Conservation (phyloP, 2,888 invertebrate genomes). For the Gymnocheta viridis region DNA sequence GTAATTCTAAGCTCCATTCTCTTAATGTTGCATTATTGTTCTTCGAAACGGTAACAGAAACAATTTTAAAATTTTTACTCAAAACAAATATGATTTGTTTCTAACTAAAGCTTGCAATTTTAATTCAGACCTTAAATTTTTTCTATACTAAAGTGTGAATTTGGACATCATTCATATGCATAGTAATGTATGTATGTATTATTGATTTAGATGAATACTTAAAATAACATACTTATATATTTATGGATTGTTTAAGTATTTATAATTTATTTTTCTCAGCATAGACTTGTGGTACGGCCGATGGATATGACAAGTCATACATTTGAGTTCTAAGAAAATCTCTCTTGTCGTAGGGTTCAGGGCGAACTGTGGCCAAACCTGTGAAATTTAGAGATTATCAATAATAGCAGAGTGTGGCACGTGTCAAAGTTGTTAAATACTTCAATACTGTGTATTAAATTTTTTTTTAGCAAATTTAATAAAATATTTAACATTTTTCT, state of each 20-base stretch:
- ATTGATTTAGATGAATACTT: background rate
- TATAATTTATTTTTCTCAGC: conserved; percentile 83
- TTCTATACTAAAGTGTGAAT: background rate
- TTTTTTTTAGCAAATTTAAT: no score
- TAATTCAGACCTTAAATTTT: background rate
- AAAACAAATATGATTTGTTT: background rate
- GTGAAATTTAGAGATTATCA: conserved; percentile 55
- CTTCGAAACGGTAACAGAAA: background rate
- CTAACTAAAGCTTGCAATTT: background rate
- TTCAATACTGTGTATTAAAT: no score
- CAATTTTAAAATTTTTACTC: background rate
- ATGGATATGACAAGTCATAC: conserved; percentile 88
- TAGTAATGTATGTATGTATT: background rate
- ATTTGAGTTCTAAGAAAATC: conserved; percentile 90
- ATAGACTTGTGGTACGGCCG: conserved; percentile 86
- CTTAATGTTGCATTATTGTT: background rate
- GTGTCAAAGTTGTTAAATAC: no score
- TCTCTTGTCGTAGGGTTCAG: conserved; percentile 88
- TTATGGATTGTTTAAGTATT: conserved; percentile 53
- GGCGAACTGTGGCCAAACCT: conserved; percentile 90
- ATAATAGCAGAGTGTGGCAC: background rate
- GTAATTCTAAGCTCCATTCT: background rate
- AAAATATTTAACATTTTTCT: conserved; percentile 70
- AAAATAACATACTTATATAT: background rate
- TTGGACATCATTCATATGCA: background rate